Percentiles rank a stretch among this genome's conserved stretches.
phyloP scores from a whole-genome alignment of 2,797 vertebrate genomes.

The Passerculus sandwichensis region DNA sequence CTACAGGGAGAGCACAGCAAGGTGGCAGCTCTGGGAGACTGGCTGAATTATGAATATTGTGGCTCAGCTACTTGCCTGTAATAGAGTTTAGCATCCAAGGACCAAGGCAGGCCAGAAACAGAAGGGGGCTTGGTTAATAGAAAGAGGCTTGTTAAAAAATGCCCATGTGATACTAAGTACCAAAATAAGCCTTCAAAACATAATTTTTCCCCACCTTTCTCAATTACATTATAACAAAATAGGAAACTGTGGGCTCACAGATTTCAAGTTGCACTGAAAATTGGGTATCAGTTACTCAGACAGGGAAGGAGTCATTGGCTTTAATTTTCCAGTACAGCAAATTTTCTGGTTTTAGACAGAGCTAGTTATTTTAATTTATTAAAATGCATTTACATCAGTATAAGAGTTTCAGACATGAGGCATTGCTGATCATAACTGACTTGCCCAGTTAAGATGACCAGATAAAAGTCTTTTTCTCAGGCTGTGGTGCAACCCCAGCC shows the following conservation, averaged over 20 bases:
- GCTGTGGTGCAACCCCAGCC: not conserved
- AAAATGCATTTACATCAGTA: not conserved
- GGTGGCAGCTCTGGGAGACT: not conserved
- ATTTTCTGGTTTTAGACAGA: not conserved
- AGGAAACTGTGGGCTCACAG: not conserved
- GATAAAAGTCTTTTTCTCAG: not conserved
- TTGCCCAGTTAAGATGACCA: not conserved
- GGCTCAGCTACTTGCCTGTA: not conserved
- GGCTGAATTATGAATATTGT: fast-evolving
- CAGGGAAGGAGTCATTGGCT: not conserved
- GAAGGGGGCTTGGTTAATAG: not conserved
- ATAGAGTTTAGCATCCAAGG: not conserved
- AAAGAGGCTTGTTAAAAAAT: not conserved
- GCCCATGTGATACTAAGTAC: not conserved
- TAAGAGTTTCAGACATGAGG: not conserved
- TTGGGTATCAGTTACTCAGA: not conserved
- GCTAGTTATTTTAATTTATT: not conserved
- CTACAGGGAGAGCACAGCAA: not conserved
- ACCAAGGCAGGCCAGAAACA: not conserved
- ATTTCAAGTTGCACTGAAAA: not conserved
- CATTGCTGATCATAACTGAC: not conserved
- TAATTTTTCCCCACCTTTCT: not conserved
- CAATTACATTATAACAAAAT: not conserved
- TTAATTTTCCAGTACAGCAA: not conserved
- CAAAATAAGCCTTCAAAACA: not conserved